Evolutionary conservation across 2,888 invertebrate species (phyloP).

Genomic region (Epistrophe eligans): DNA sequence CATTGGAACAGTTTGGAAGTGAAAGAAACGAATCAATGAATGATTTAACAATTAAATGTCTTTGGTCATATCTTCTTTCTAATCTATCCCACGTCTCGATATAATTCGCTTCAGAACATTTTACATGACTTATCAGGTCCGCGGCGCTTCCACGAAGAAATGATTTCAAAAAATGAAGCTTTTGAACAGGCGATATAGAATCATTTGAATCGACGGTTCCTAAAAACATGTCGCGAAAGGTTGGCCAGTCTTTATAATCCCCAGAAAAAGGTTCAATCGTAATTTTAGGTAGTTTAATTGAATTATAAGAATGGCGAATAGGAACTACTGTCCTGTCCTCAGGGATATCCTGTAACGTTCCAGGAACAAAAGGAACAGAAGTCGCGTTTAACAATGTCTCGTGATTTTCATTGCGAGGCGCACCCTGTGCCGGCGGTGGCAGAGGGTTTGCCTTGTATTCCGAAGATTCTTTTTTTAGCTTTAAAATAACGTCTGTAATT

Average conservation of each 20-base stretch:
- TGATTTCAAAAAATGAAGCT: background rate
- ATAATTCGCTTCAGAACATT: background rate
- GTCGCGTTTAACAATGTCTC: too few relatives aligned
- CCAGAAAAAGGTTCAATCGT: background rate
- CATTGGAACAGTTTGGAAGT: background rate
- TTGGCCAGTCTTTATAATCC: background rate
- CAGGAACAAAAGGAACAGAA: too few relatives aligned
- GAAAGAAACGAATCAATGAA: conserved; percentile 7
- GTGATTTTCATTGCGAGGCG: too few relatives aligned
- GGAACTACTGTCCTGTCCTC: too few relatives aligned
- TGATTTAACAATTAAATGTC: conserved; percentile 6
- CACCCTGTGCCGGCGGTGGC: too few relatives aligned
- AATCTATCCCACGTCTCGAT: conserved; percentile 3
- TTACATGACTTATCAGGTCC: conserved; percentile 2
- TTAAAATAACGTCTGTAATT: too few relatives aligned
- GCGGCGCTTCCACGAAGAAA: background rate
- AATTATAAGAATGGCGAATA: background rate
- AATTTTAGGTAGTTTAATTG: background rate
- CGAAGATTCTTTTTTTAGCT: too few relatives aligned
- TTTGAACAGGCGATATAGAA: background rate
- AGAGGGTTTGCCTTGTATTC: too few relatives aligned
- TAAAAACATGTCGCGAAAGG: background rate
- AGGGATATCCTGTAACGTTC: too few relatives aligned
- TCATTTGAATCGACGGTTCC: too few relatives aligned
- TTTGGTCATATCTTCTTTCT: background rate